Conservation (phyloP, 2,797 vertebrate species). For the Falco concolor region DNA sequence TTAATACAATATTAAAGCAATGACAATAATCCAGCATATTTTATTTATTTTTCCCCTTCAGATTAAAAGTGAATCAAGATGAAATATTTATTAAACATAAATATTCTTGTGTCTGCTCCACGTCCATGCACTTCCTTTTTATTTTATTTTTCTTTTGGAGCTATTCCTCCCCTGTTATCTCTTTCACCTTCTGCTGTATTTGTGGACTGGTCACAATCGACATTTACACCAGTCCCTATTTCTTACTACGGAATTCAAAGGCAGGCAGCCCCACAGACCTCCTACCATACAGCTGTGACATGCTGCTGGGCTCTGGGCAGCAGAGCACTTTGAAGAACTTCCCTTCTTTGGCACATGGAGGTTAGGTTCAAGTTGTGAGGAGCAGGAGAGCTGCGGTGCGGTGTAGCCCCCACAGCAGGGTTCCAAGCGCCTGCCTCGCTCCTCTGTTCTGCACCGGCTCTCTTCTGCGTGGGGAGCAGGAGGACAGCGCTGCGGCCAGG, state of each 20-base stretch:
- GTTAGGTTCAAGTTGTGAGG: background rate
- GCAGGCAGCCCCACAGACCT: background rate
- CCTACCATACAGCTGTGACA: background rate
- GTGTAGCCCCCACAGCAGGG: too few relatives aligned
- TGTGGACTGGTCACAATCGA: background rate
- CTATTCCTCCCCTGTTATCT: background rate
- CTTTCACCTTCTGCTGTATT: background rate
- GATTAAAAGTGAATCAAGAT: slow-evolving; percentile 8
- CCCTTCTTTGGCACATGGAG: background rate
- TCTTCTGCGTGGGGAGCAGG: background rate
- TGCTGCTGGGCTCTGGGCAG: background rate
- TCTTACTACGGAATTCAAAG: background rate
- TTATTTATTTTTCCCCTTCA: slow-evolving; percentile 25
- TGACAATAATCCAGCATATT: slow-evolving; percentile 16
- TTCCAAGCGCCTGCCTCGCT: background rate
- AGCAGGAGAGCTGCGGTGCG: background rate
- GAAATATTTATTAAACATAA: slow-evolving; percentile 42
- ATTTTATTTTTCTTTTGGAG: background rate
- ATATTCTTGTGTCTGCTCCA: background rate
- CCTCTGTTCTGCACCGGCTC: background rate
- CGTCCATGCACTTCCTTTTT: background rate
- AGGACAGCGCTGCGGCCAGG: background rate
- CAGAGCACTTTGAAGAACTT: background rate
- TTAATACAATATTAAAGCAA: slow-evolving; percentile 20
- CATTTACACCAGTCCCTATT: background rate